phyloP scores from a whole-genome alignment of 2,113 vertebrate genomes.

The Heptranchias perlo region DNA sequence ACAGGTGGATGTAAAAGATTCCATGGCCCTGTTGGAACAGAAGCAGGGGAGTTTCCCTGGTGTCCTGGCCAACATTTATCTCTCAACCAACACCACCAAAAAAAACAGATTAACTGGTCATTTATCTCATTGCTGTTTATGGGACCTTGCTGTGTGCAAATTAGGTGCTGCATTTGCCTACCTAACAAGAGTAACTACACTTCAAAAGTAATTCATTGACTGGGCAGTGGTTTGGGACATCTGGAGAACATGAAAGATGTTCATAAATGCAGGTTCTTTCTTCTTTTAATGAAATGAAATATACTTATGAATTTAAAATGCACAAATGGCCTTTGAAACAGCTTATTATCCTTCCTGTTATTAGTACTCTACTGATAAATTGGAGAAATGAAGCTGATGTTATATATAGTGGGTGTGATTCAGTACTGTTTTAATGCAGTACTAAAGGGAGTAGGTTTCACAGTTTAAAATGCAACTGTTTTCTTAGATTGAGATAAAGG shows the following conservation, averaged over 20 bases:
- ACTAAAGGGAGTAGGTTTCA: background rate
- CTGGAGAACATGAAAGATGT: background rate
- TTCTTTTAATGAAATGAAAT: background rate
- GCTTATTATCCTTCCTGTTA: background rate
- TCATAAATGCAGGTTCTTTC: background rate
- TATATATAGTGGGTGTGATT: background rate
- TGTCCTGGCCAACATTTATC: background rate
- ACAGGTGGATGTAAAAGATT: background rate
- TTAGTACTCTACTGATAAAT: background rate
- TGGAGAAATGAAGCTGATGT: background rate
- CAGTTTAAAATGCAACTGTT: background rate
- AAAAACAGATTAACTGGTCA: background rate
- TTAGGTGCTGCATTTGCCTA: background rate
- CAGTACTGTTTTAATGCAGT: background rate
- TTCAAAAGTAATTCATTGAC: background rate
- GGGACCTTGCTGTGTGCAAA: background rate
- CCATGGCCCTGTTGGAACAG: background rate
- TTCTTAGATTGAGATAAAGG: background rate
- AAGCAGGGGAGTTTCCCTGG: background rate
- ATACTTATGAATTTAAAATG: slow-evolving; percentile 21
- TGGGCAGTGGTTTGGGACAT: background rate
- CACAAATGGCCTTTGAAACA: background rate
- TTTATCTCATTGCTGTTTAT: background rate
- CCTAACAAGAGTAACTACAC: background rate
- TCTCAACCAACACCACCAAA: background rate